A percentile compares a stretch with the other conserved stretches of the same genome.
These are phyloP conservation scores for Meloidogyne hapla DNA, from an alignment of 1,140 invertebrate species.

Conservation along the genomic window DNA sequence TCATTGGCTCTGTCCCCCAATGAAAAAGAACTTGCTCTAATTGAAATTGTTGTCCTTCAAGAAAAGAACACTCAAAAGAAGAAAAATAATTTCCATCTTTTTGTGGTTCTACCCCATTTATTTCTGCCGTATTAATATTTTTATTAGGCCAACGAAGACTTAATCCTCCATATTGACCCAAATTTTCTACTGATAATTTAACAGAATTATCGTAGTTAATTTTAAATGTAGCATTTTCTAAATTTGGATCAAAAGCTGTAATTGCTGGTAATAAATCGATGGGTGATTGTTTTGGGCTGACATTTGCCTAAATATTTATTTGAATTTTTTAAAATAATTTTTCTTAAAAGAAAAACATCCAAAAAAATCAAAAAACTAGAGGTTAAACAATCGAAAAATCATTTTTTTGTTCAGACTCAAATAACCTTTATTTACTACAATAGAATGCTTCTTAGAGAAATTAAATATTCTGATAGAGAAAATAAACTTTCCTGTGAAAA, in stretches of 20 bases:
- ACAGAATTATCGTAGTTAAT: slow-evolving; percentile 55
- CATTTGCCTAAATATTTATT: slow-evolving; percentile 40
- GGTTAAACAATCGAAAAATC: too few species aligned
- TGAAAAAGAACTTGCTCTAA: slow-evolving; percentile 40
- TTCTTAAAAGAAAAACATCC: too few species aligned
- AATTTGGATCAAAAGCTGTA: slow-evolving; percentile 58
- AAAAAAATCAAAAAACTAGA: too few species aligned
- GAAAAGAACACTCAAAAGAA: slow-evolving; percentile 45
- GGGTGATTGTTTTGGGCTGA: slow-evolving; percentile 60
- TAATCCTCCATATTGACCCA: slow-evolving; percentile 36
- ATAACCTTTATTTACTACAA: too few species aligned
- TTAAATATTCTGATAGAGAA: too few species aligned
- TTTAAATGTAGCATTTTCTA: slow-evolving; percentile 57
- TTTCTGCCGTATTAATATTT: slow-evolving; percentile 36
- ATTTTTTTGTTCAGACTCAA: too few species aligned
- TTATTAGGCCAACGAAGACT: slow-evolving; percentile 27
- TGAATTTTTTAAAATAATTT: background rate
- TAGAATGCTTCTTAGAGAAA: too few species aligned
- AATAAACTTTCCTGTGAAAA: too few species aligned
- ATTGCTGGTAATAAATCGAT: slow-evolving; percentile 58
- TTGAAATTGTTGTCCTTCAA: slow-evolving; percentile 61
- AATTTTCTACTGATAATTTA: slow-evolving; percentile 49
- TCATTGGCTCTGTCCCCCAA: slow-evolving; percentile 55
- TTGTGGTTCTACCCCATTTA: slow-evolving; percentile 29
- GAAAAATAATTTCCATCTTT: slow-evolving; percentile 30